A percentile compares a stretch with the other conserved stretches of the same genome.
Conservation (phyloP, 2,797 vertebrate species). For the Coregonus sp. region DNA sequence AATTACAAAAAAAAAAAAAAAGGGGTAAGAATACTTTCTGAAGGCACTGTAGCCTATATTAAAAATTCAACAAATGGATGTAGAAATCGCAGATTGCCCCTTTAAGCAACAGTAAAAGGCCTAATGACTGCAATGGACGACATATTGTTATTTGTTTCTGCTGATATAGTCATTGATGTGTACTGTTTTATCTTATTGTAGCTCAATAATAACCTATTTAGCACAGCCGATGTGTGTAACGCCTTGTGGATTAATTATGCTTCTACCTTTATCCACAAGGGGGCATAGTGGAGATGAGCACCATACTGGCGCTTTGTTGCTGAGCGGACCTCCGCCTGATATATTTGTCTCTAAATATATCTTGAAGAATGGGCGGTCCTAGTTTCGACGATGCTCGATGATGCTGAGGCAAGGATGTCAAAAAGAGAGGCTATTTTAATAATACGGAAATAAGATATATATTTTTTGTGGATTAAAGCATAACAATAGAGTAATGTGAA, state of each 20-base stretch:
- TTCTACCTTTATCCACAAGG: constrained; percentile 14
- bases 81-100: too few relatives aligned
- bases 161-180: too few relatives aligned
- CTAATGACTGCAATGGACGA: too few relatives aligned
- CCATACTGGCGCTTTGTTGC: neutral
- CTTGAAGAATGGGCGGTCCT: constrained; percentile 37
- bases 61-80: too few relatives aligned
- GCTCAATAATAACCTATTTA: neutral
- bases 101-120: too few relatives aligned
- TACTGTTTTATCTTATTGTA: neutral
- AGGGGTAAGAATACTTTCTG: too few relatives aligned
- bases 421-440: neutral
- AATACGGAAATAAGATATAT: neutral
- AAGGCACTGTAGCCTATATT: too few relatives aligned
- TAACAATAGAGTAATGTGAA: neutral
- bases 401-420: constrained; percentile 39
- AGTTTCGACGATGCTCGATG: constrained; percentile 22
- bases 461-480: neutral
- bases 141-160: too few relatives aligned
- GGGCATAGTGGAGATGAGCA: neutral
- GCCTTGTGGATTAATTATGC: neutral
- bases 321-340: constrained; percentile 6
- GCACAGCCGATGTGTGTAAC: neutral
- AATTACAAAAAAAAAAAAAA: too few relatives aligned
- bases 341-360: neutral